Percentiles rank a stretch among this genome's conserved stretches.
Conservation (phyloP, 2,888 invertebrate species). For the Eristalis tenax region DNA sequence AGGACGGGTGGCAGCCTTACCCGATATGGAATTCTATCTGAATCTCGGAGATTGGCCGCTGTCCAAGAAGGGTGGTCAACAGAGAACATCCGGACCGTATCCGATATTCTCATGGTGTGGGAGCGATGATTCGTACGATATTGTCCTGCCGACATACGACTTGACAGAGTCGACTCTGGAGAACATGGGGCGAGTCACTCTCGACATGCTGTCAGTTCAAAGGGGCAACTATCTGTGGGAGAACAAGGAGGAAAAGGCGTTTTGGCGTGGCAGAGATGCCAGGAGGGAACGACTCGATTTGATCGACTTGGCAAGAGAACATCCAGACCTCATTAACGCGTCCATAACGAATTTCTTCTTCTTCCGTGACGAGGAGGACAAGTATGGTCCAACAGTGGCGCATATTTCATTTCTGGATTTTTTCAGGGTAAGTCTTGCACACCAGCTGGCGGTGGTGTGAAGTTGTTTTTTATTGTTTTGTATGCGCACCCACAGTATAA, state of each 20-base stretch:
- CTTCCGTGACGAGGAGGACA: constrained; percentile 90
- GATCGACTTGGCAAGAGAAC: constrained; percentile 87
- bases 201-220: constrained; percentile 96
- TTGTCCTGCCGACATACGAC: constrained; percentile 97
- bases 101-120: constrained; percentile 99
- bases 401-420: constrained; percentile 96
- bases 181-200: constrained; percentile 94
- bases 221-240: constrained; percentile 88
- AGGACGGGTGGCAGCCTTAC: constrained; percentile 89
- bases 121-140: constrained; percentile 91
- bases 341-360: constrained; percentile 98
- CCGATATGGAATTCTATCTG: constrained; percentile 93
- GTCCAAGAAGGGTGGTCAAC: constrained; percentile 82
- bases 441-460: background rate
- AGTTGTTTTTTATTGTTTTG: background rate
- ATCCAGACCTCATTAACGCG: constrained; percentile 92
- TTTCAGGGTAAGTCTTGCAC: constrained; percentile 88
- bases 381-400: constrained; percentile 92
- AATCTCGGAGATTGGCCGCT: constrained; percentile 99
- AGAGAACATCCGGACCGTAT: constrained; percentile 82
- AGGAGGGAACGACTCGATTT: constrained; percentile 91
- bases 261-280: constrained; percentile 97
- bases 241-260: constrained; percentile 87
- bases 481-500: constrained; percentile 88
- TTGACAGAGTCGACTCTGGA: constrained; percentile 95